These are phyloP conservation scores for Lacanobia oleracea DNA, from an alignment of 2,888 invertebrate species.

Conservation along the genomic window DNA sequence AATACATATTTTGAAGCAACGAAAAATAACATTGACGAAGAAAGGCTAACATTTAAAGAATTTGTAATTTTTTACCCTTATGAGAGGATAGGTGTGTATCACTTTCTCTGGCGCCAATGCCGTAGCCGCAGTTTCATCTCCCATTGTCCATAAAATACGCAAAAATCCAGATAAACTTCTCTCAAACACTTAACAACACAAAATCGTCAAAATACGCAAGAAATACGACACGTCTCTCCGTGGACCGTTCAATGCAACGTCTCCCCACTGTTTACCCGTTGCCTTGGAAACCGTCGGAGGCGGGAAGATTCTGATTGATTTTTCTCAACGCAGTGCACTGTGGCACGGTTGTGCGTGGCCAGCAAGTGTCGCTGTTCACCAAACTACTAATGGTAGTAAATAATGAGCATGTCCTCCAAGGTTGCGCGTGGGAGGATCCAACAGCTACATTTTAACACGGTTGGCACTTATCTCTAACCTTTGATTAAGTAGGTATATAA, in stretches of 20 bases:
- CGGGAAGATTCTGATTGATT: constrained; percentile 88
- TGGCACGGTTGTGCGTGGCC: constrained; percentile 65
- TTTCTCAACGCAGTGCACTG: constrained; percentile 78
- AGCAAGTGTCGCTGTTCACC: constrained; percentile 63
- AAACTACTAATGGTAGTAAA: constrained; percentile 64
- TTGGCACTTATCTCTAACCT: constrained; percentile 32
- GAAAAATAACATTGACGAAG: constrained; percentile 16
- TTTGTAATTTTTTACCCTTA: constrained; percentile 91
- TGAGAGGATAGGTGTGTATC: constrained; percentile 95
- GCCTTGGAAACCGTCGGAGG: constrained; percentile 86
- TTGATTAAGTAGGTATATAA: constrained; percentile 17
- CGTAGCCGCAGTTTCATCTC: constrained; percentile 80
- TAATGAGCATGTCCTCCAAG: constrained; percentile 58
- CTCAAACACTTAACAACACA: constrained; percentile 55
- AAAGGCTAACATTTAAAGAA: constrained; percentile 12
- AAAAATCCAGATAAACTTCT: constrained; percentile 26
- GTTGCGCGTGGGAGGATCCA: constrained; percentile 66
- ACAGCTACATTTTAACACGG: constrained; percentile 24
- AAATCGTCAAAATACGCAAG: constrained; percentile 65
- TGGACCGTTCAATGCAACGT: constrained; percentile 72
- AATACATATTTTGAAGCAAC: background rate
- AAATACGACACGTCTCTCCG: constrained; percentile 71
- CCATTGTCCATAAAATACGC: constrained; percentile 76
- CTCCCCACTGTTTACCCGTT: constrained; percentile 89
- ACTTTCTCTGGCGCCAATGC: constrained; percentile 92